phyloP scores from a whole-genome alignment of 2,888 invertebrate genomes.

The Andrena camellia region DNA sequence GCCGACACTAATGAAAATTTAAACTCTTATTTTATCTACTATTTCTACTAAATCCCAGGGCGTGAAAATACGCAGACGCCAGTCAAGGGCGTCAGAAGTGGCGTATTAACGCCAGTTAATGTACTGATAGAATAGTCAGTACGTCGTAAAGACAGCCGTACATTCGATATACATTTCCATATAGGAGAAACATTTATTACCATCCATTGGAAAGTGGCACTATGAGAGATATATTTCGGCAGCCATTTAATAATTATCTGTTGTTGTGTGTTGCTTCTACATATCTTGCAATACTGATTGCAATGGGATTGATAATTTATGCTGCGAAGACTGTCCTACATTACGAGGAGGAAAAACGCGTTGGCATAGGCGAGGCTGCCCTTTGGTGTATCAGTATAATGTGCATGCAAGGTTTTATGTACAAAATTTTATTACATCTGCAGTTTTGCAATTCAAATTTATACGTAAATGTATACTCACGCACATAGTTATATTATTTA shows the following conservation, averaged over 20 bases:
- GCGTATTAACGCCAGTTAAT: not conserved
- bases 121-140: not conserved
- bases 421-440: not conserved
- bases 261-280: constrained; percentile 87
- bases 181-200: constrained; percentile 88
- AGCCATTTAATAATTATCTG: constrained; percentile 87
- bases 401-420: constrained; percentile 88
- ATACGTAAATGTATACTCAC: too few species aligned
- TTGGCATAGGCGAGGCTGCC: constrained; percentile 86
- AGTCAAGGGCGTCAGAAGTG: not conserved
- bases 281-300: constrained; percentile 85
- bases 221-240: constrained; percentile 88
- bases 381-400: constrained; percentile 89
- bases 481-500: too few species aligned
- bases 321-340: constrained; percentile 76
- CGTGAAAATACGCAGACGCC: not conserved
- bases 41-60: too few species aligned
- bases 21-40: too few species aligned
- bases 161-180: not conserved
- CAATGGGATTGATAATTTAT: constrained; percentile 86
- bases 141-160: not conserved
- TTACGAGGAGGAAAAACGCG: constrained; percentile 80
- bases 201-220: constrained; percentile 88
- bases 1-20: too few species aligned
- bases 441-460: not conserved